A percentile compares a stretch with the other conserved stretches of the same genome.
Conservation (phyloP, 35 echinoderm and acorn worm genomes). For the Strongylocentrotus purpuratus region DNA sequence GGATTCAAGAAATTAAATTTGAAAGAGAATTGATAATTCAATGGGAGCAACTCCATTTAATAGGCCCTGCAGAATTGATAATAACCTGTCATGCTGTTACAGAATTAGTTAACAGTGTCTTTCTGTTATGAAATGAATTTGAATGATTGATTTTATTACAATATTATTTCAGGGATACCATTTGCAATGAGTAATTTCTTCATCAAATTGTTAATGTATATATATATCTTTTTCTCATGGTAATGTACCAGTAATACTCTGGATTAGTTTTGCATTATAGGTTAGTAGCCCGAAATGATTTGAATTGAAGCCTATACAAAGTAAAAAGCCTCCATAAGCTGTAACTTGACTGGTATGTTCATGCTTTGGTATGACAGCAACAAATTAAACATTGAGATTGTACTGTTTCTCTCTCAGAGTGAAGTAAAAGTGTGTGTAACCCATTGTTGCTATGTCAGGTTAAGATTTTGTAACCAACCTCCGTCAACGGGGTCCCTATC, state of each 20-base stretch:
- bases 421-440: no score
- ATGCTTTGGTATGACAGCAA: neutral
- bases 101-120: neutral
- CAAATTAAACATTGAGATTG: no score
- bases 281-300: neutral
- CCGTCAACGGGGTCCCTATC: no score
- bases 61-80: no score
- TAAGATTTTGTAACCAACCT: no score
- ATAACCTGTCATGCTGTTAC: neutral
- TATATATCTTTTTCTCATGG: neutral
- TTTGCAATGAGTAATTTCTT: neutral
- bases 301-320: neutral
- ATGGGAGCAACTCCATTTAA: no score
- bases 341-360: neutral
- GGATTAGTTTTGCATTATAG: neutral
- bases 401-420: no score
- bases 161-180: neutral
- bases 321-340: neutral
- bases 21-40: no score
- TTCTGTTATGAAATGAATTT: neutral
- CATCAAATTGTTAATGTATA: neutral
- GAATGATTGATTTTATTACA: neutral
- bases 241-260: neutral
- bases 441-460: no score
- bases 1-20: no score